phyloP scores from a whole-genome alignment of 2,888 invertebrate species.

The Pelosia muscerda region DNA sequence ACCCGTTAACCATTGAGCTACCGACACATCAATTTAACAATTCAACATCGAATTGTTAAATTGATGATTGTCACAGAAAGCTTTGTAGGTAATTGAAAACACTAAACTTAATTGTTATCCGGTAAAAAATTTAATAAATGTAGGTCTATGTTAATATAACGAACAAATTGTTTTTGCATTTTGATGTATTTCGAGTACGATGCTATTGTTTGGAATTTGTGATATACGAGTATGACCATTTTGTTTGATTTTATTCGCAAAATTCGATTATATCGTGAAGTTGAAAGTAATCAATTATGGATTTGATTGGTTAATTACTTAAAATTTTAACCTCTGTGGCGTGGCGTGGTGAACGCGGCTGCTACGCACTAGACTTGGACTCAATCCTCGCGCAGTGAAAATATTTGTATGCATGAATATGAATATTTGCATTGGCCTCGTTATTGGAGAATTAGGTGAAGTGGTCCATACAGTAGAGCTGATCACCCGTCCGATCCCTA shows the following conservation, averaged over 20 bases:
- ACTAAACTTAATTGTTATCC: background rate
- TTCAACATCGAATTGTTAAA: too few relatives aligned
- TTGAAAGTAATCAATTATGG: background rate
- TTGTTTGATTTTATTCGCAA: conserved; percentile 12
- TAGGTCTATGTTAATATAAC: conserved; percentile 1
- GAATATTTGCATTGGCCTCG: too few relatives aligned
- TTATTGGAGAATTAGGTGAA: too few relatives aligned
- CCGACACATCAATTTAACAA: too few relatives aligned
- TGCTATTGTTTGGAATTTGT: background rate
- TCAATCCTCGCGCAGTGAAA: too few relatives aligned
- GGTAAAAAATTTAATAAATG: background rate
- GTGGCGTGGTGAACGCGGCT: too few relatives aligned
- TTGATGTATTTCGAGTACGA: background rate
- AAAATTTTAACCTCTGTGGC: background rate
- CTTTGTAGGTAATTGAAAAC: conserved; percentile 4
- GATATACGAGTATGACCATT: background rate
- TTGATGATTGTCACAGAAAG: background rate
- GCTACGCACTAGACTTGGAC: too few relatives aligned
- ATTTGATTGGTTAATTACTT: background rate
- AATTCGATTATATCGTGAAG: background rate
- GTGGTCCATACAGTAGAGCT: too few relatives aligned
- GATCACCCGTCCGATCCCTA: too few relatives aligned
- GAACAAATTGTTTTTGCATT: conserved; percentile 7
- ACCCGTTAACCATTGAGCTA: too few relatives aligned
- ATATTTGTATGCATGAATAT: too few relatives aligned